These are phyloP conservation scores for Actinopyga echinites DNA, from an alignment of 53 echinoderm and acorn worm species.

Conservation along the genomic window DNA sequence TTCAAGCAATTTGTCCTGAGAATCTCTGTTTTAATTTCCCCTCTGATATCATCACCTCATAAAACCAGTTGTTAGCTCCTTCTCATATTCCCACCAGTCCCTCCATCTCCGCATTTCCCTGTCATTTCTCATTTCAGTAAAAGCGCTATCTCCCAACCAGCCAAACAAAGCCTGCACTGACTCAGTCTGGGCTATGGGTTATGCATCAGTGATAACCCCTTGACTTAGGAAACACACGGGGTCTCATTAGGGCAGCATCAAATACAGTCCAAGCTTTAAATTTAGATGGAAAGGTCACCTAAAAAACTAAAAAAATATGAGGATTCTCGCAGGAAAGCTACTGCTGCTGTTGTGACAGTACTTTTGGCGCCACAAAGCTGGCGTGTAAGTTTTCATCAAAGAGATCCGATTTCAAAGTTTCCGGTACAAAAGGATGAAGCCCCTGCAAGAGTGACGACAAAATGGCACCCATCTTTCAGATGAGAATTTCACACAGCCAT, in stretches of 20 bases:
- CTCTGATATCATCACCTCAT: no score
- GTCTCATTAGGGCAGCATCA: constrained; percentile 4
- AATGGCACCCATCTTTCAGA: no score
- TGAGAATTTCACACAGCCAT: no score
- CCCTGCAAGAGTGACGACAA: background rate
- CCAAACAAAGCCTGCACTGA: background rate
- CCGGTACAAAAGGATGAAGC: background rate
- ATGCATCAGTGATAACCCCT: background rate
- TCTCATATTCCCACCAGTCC: no score
- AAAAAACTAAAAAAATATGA: background rate
- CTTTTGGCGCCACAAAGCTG: background rate
- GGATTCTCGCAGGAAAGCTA: background rate
- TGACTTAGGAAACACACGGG: constrained; percentile 3
- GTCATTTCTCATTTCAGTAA: background rate
- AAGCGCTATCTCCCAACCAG: background rate
- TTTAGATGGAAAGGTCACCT: constrained; percentile 12
- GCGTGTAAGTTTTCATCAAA: background rate
- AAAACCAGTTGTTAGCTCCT: no score
- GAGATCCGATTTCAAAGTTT: background rate
- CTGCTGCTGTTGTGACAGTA: background rate
- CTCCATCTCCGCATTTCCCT: background rate
- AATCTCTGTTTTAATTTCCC: no score
- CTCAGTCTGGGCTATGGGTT: background rate
- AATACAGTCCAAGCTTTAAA: background rate
- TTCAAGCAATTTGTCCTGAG: no score